A percentile compares a stretch with the other conserved stretches of the same genome.
phyloP scores from a whole-genome alignment of 2,113 vertebrate species.

The Burhinus oedicnemus region DNA sequence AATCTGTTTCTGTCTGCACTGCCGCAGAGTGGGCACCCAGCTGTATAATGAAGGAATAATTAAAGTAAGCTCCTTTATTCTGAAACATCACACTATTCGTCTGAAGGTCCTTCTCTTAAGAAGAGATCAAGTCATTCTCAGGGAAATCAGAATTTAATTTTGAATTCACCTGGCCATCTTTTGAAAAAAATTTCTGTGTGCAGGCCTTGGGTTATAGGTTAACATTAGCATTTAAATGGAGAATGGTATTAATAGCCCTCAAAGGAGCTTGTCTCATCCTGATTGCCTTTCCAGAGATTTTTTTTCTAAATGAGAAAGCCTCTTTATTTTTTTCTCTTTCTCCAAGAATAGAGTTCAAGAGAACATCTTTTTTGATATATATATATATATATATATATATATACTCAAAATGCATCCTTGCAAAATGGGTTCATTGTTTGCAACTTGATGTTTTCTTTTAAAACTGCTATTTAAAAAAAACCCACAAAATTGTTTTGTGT shows the following conservation, averaged over 20 bases:
- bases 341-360: slow-evolving; percentile 30
- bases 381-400: not conserved
- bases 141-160: slow-evolving; percentile 54
- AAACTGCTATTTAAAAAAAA: not conserved
- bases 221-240: slow-evolving; percentile 76
- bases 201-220: slow-evolving; percentile 53
- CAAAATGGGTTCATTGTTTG: not conserved
- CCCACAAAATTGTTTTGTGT: not conserved
- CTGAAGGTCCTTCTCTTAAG: not conserved
- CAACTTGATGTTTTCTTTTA: not conserved
- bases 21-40: not conserved
- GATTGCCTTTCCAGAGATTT: slow-evolving; percentile 10
- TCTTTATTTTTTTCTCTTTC: not conserved
- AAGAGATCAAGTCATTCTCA: slow-evolving; percentile 10
- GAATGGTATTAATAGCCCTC: slow-evolving; percentile 28
- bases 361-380: not conserved
- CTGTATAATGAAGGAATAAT: not conserved
- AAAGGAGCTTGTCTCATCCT: slow-evolving; percentile 45
- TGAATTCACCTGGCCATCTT: slow-evolving; percentile 46
- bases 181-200: not conserved
- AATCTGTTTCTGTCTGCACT: not conserved
- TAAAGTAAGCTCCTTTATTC: not conserved
- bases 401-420: not conserved
- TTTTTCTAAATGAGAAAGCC: slow-evolving; percentile 27
- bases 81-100: not conserved